Evolutionary conservation across 2,797 vertebrate species (phyloP).

Genomic region (Moxostoma hubbsi): DNA sequence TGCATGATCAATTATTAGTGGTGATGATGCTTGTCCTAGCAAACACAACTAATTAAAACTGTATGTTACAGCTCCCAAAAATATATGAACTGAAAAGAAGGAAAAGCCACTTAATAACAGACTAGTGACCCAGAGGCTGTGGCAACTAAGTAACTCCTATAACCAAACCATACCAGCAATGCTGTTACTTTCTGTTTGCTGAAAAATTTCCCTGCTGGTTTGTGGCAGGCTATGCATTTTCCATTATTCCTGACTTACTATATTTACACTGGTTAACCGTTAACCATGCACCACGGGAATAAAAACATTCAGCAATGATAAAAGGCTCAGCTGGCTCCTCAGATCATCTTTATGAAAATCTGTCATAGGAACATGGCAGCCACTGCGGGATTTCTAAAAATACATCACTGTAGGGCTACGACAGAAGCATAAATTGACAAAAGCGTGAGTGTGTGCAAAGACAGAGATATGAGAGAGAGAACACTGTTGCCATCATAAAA

Average conservation of each 20-base stretch:
- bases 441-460: slow-evolving; percentile 35
- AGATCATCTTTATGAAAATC: slow-evolving; percentile 40
- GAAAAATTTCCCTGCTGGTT: slow-evolving; percentile 9
- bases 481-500: background rate
- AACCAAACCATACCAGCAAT: slow-evolving; percentile 3
- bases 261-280: slow-evolving; percentile 52
- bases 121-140: background rate
- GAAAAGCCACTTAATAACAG: slow-evolving; percentile 3
- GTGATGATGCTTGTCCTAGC: background rate
- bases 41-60: background rate
- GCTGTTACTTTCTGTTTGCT: background rate
- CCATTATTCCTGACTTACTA: slow-evolving; percentile 8
- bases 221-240: slow-evolving; percentile 8
- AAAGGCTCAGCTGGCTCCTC: slow-evolving; percentile 21
- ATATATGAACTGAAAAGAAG: background rate
- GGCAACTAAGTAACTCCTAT: background rate
- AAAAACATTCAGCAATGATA: background rate
- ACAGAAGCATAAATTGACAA: slow-evolving; percentile 50
- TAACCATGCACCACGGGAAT: slow-evolving; percentile 39
- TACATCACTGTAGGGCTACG: slow-evolving; percentile 15
- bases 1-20: background rate
- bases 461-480: slow-evolving; percentile 20
- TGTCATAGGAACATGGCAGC: slow-evolving; percentile 34
- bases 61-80: background rate
- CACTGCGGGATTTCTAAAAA: slow-evolving; percentile 33